Evolutionary conservation across 2,797 vertebrate genomes (phyloP).

Genomic region (Paratrypauchen microcephalus): DNA sequence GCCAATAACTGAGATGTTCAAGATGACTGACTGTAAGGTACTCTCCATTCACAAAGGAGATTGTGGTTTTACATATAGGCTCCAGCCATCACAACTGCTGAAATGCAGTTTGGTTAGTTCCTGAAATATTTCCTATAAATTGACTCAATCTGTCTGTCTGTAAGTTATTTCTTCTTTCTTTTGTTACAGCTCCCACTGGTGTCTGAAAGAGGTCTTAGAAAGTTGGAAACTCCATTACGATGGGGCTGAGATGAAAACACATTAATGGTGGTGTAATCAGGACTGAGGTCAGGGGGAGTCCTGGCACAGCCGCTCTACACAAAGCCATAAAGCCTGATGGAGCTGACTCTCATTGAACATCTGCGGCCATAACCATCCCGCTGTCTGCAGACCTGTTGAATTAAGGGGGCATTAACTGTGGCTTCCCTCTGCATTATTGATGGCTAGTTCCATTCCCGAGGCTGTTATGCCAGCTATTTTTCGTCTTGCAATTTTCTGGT

Average conservation of each 20-base stretch:
- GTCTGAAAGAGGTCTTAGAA: constrained; percentile 33
- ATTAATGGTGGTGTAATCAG: constrained; percentile 58
- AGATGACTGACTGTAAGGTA: no score
- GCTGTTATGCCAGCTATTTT: constrained; percentile 67
- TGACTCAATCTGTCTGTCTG: constrained; percentile 44
- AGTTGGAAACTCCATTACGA: constrained; percentile 70
- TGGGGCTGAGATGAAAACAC: constrained; percentile 62
- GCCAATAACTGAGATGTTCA: no score
- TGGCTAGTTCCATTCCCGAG: constrained; percentile 59
- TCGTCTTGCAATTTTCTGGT: constrained; percentile 62
- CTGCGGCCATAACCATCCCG: constrained; percentile 53
- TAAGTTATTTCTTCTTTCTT: constrained; percentile 46
- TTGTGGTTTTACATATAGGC: no score
- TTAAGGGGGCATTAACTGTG: constrained; percentile 74
- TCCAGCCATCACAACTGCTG: not conserved
- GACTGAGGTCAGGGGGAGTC: constrained; percentile 58
- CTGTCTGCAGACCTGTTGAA: constrained; percentile 74
- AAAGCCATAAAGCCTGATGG: constrained; percentile 70
- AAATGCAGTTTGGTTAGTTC: not conserved
- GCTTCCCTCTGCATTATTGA: constrained; percentile 77
- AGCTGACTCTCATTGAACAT: constrained; percentile 55
- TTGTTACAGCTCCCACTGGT: constrained; percentile 35
- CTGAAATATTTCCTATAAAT: constrained; percentile 32
- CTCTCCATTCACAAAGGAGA: no score
- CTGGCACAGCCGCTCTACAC: constrained; percentile 42